Evolutionary conservation across 2,888 invertebrate species (phyloP), one percentile per base, ranked within the genome.

Genomic region (Ptilodon capucinus): DNA sequence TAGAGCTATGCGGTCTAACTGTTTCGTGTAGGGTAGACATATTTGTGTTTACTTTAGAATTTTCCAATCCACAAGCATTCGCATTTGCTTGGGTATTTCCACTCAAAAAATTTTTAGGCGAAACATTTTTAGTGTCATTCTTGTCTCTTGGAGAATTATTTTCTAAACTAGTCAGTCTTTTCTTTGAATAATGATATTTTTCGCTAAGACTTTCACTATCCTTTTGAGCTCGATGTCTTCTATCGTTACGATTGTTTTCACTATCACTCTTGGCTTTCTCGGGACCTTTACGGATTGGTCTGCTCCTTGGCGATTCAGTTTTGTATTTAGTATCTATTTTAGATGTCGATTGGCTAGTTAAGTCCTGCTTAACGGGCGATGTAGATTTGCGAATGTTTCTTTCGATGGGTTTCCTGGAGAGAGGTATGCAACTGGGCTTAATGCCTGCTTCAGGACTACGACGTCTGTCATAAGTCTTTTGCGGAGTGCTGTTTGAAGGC

Each of bases 161-260:
- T 70, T 82, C 90, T 91, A 91, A 83, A 82, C 90, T 91, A 91
- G 86, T 91, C 91, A 91, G 91, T 91, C 91, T 91, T 91, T 90
- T 90, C 81, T 90, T 91, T 81, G 85, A 86, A 88, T 87, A 76
- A 82, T 88, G 87, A 89, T 88, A 86, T 87, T 88, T 91, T 84
- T 87, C 90, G 74, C 79, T 89, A 82, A 81, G 81, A 84, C 79
- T 85, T 83, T 86, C 86, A 81, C 76, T 84, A 80, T 85, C 82
- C 60, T 86, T 91, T 86, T 90, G 90, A 86, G 86, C 84, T 84
- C 86, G 85, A 74, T 85, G 79, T 82, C 77, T 84, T 84, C 77
- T 86, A 71, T 85, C 86, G 68, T 77, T 84, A 72, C 85, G 83
- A 75, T 74, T 79, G 66, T 71, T 81, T 81, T 89, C 90, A 47